Percentiles rank a stretch among this genome's conserved stretches.
phyloP scores from a whole-genome alignment of 2,888 invertebrate genomes.

The Pimpla rufipes region DNA sequence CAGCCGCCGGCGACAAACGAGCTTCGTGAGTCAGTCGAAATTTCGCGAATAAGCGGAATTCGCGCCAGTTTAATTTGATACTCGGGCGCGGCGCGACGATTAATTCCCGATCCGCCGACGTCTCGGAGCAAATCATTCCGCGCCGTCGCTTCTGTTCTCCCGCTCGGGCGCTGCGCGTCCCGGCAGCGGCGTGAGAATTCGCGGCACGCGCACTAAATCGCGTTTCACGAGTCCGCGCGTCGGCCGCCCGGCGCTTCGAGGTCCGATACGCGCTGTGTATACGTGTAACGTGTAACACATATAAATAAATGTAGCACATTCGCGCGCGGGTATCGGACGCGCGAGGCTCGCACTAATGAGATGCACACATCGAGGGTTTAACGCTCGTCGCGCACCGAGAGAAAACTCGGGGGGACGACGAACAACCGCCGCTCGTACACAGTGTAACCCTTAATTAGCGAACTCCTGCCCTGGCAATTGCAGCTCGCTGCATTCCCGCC shows the following conservation, averaged over 20 bases:
- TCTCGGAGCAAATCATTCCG: slow-evolving; percentile 47
- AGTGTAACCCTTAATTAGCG: slow-evolving; percentile 81
- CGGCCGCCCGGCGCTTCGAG: slow-evolving; percentile 45
- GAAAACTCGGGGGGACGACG: slow-evolving; percentile 38
- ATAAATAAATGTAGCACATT: slow-evolving; percentile 19
- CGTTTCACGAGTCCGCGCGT: slow-evolving; percentile 60
- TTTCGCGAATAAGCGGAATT: slow-evolving; percentile 24
- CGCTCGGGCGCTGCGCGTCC: slow-evolving; percentile 21
- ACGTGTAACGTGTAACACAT: background rate
- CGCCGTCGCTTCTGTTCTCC: slow-evolving; percentile 29
- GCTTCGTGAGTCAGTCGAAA: slow-evolving; percentile 19
- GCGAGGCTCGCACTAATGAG: slow-evolving; percentile 66
- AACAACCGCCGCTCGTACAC: slow-evolving; percentile 5
- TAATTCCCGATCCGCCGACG: slow-evolving; percentile 59
- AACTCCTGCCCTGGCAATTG: slow-evolving; percentile 78
- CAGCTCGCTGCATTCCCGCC: slow-evolving; percentile 75
- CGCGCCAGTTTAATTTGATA: slow-evolving; percentile 36
- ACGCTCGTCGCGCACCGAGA: slow-evolving; percentile 41
- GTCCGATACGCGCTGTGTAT: background rate
- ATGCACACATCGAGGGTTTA: slow-evolving; percentile 64
- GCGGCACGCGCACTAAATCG: slow-evolving; percentile 67
- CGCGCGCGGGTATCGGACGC: background rate
- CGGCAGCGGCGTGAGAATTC: slow-evolving; percentile 55
- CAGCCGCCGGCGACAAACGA: background rate
- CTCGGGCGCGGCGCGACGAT: slow-evolving; percentile 21